These are phyloP conservation scores for Sitta carolinensis DNA, from an alignment of 2,797 vertebrate species.

Conservation along the genomic window DNA sequence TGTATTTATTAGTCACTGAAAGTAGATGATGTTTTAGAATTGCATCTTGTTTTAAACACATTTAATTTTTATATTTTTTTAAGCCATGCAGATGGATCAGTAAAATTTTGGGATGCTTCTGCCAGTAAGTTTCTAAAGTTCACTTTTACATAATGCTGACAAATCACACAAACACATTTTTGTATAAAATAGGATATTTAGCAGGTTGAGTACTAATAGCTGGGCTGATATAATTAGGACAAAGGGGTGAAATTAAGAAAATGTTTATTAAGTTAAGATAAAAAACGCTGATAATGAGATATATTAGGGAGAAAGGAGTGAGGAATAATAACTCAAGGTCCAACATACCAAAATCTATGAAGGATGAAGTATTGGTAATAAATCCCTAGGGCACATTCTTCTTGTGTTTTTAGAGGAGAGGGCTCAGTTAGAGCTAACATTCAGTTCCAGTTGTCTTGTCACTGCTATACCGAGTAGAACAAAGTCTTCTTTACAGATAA, in stretches of 20 bases:
- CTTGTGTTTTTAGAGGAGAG: background rate
- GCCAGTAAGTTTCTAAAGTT: conserved; percentile 88
- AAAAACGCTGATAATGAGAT: background rate
- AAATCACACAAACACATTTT: background rate
- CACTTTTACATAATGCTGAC: background rate
- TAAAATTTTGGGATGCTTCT: conserved; percentile 99
- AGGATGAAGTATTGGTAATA: background rate
- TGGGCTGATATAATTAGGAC: background rate
- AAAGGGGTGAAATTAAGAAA: background rate
- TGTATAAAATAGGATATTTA: background rate
- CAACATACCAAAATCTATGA: background rate
- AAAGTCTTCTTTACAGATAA: background rate
- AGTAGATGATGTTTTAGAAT: conserved; percentile 11
- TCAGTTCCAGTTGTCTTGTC: background rate
- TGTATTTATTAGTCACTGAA: background rate
- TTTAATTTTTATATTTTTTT: conserved; percentile 66
- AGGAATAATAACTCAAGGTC: background rate
- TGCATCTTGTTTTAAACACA: conserved; percentile 49
- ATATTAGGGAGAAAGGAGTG: background rate
- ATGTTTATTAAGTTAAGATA: background rate
- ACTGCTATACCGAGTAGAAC: background rate
- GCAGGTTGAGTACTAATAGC: background rate
- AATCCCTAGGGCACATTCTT: background rate
- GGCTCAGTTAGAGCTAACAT: background rate
- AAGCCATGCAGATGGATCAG: conserved; percentile 96